Percentiles rank a stretch among this genome's conserved stretches.
Evolutionary conservation across 2,888 invertebrate genomes (phyloP).

Genomic region (Timandra comae): DNA sequence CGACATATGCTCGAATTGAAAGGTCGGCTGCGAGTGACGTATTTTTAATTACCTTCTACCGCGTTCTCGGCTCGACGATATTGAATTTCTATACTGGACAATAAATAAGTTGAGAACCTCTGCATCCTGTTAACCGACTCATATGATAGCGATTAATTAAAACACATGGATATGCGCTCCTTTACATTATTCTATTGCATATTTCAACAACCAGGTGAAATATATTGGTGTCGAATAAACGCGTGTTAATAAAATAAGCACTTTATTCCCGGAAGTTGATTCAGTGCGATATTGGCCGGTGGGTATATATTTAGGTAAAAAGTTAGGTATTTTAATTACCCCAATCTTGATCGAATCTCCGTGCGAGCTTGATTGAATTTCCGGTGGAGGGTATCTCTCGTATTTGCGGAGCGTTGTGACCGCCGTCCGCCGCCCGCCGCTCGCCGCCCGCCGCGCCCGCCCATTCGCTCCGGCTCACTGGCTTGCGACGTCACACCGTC

Average conservation of each 20-base stretch:
- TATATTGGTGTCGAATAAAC: too few relatives aligned
- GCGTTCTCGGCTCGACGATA: slow-evolving; percentile 51
- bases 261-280: too few relatives aligned
- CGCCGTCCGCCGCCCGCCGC: slow-evolving; percentile 32
- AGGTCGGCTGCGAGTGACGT: slow-evolving; percentile 72
- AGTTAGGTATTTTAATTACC: slow-evolving; percentile 69
- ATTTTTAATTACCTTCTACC: slow-evolving; percentile 74
- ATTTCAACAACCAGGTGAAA: too few relatives aligned
- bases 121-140: slow-evolving; percentile 25
- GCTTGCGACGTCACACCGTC: slow-evolving; percentile 64
- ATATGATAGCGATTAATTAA: slow-evolving; percentile 37
- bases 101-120: slow-evolving; percentile 52
- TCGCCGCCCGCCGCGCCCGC: slow-evolving; percentile 38
- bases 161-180: slow-evolving; percentile 25
- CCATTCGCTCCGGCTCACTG: slow-evolving; percentile 59
- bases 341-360: slow-evolving; percentile 71
- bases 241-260: too few relatives aligned
- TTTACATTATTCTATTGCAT: slow-evolving; percentile 12
- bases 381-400: slow-evolving; percentile 62
- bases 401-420: slow-evolving; percentile 60
- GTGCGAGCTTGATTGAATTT: slow-evolving; percentile 71
- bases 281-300: too few relatives aligned
- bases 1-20: slow-evolving; percentile 72
- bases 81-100: slow-evolving; percentile 68
- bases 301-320: slow-evolving; percentile 42